These are phyloP conservation scores for Grammomys dolichurus DNA, from an alignment of 2,113 vertebrate species.

Conservation along the genomic window DNA sequence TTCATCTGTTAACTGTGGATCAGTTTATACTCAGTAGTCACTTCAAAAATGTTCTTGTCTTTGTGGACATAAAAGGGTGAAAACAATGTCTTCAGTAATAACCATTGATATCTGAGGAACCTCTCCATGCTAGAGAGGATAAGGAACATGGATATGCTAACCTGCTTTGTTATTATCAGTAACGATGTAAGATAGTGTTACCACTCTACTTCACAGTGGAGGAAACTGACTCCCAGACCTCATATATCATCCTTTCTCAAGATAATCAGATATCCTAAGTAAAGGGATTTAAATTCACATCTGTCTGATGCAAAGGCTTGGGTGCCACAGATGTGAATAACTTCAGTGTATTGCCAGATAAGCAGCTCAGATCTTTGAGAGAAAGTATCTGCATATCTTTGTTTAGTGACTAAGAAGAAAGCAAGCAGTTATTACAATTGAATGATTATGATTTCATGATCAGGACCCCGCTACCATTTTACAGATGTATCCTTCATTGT, in stretches of 20 bases:
- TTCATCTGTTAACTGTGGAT: conserved; percentile 28
- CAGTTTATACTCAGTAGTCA: neutral
- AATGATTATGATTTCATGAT: neutral
- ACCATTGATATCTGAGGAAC: neutral
- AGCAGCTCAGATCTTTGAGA: neutral
- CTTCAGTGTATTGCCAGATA: neutral
- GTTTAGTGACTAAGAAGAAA: neutral
- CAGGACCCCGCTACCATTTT: neutral
- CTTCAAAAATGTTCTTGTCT: conserved; percentile 22
- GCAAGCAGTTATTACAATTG: neutral
- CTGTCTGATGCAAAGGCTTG: neutral
- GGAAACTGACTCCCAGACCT: neutral
- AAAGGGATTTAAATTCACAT: conserved; percentile 33
- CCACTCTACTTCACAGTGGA: neutral
- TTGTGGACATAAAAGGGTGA: neutral
- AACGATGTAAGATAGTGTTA: neutral
- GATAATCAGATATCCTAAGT: neutral
- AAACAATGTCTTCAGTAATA: neutral
- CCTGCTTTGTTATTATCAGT: neutral
- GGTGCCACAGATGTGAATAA: neutral
- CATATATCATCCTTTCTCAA: neutral
- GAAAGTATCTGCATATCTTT: neutral
- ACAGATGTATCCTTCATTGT: neutral
- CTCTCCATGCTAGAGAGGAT: neutral
- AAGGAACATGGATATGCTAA: neutral